phyloP scores from a whole-genome alignment of 2,888 invertebrate species.

The Ptychoptera albimana region DNA sequence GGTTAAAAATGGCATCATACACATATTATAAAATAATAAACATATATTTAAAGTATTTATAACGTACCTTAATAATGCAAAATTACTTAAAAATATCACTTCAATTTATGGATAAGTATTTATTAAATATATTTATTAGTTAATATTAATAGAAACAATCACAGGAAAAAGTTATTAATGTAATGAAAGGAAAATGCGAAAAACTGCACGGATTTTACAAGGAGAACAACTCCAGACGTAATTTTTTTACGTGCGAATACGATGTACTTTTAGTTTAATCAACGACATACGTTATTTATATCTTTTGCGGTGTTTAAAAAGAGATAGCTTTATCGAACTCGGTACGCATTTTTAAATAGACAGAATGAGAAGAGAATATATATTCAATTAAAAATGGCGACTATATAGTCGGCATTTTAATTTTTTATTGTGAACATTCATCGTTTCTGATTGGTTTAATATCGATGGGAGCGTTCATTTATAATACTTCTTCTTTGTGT shows the following conservation, averaged over 20 bases:
- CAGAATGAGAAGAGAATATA: background rate
- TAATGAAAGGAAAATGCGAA: slow-evolving; percentile 4
- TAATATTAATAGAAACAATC: slow-evolving; percentile 3
- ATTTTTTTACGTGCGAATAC: slow-evolving; percentile 9
- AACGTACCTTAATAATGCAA: background rate
- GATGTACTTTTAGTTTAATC: slow-evolving; percentile 7
- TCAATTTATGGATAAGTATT: background rate
- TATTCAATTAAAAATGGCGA: slow-evolving; percentile 1
- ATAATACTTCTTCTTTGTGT: too few species aligned
- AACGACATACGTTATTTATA: slow-evolving; percentile 7
- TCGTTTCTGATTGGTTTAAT: too few species aligned
- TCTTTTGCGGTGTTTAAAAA: background rate
- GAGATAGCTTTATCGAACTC: background rate
- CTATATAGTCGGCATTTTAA: background rate
- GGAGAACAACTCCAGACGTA: slow-evolving; percentile 10
- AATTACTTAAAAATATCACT: background rate
- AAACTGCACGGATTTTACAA: slow-evolving; percentile 1
- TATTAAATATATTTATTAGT: background rate
- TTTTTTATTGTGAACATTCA: too few species aligned
- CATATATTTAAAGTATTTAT: too few species aligned
- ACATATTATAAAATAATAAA: background rate
- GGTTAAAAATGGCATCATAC: slow-evolving; percentile 5
- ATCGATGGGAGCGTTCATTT: too few species aligned
- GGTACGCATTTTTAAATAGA: too few species aligned
- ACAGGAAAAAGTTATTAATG: slow-evolving; percentile 2